Evolutionary conservation across 2,797 vertebrate species (phyloP).

Genomic region (Dipus sagitta): DNA sequence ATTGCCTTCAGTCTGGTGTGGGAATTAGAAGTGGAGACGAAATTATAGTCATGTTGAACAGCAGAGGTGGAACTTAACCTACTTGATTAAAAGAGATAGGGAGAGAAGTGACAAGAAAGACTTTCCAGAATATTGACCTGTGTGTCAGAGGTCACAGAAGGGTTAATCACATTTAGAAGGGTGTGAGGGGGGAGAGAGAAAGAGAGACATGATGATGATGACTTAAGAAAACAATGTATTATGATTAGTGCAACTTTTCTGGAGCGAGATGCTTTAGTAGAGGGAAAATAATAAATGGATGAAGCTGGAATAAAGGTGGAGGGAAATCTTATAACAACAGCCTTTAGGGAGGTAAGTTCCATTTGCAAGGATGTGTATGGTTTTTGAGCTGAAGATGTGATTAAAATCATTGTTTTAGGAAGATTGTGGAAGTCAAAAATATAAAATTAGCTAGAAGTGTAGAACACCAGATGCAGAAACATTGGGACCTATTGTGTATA

Average conservation of each 20-base stretch:
- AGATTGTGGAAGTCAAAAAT: not conserved
- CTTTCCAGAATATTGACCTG: not conserved
- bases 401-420: not conserved
- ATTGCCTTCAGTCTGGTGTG: not conserved
- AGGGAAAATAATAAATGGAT: not conserved
- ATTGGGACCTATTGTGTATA: not conserved
- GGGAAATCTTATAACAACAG: not conserved
- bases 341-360: not conserved
- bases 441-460: not conserved
- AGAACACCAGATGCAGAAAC: not conserved
- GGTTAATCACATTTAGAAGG: not conserved
- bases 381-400: not conserved
- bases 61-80: not conserved
- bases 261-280: not conserved
- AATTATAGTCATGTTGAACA: not conserved
- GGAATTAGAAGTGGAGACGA: slow-evolving; percentile 49
- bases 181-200: not conserved
- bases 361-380: not conserved
- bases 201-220: not conserved
- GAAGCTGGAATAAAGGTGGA: not conserved
- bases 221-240: not conserved
- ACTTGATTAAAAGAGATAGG: not conserved
- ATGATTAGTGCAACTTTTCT: not conserved
- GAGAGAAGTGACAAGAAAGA: not conserved
- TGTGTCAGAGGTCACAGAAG: not conserved